Evolutionary conservation across 2,113 vertebrate genomes (phyloP).

Genomic region (Climacteris rufus): DNA sequence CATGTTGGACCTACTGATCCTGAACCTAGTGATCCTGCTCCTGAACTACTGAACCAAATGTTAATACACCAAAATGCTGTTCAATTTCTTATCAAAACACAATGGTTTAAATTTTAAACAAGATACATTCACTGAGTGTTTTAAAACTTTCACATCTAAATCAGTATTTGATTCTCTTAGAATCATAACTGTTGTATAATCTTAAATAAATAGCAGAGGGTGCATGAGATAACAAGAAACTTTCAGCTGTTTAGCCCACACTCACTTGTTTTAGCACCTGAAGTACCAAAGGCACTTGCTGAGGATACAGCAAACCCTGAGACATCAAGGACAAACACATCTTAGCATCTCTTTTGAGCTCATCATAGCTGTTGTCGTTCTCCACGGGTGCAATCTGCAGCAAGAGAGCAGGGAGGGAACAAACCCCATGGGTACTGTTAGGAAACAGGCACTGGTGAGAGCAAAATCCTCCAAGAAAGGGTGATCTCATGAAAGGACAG

Average conservation of each 20-base stretch:
- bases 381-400: slow-evolving; percentile 93
- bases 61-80: not conserved
- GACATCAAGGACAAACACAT: slow-evolving; percentile 95
- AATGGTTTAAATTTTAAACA: not conserved
- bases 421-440: not conserved
- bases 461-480: not conserved
- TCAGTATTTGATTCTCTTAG: not conserved
- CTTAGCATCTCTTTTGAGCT: slow-evolving; percentile 96
- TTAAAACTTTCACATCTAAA: not conserved
- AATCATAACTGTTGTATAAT: not conserved
- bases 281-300: slow-evolving; percentile 94
- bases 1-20: too few relatives aligned
- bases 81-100: not conserved
- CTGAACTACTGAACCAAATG: not conserved
- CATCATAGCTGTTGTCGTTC: slow-evolving; percentile 96
- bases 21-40: too few relatives aligned
- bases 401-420: not conserved
- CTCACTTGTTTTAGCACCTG: slow-evolving; percentile 87
- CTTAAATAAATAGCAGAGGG: not conserved
- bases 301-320: slow-evolving; percentile 92
- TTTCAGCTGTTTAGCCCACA: not conserved
- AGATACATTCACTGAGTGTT: not conserved
- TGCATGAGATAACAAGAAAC: not conserved
- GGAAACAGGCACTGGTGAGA: not conserved
- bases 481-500: not conserved